phyloP scores from a whole-genome alignment of 2,797 vertebrate genomes.

The Molothrus aeneus region DNA sequence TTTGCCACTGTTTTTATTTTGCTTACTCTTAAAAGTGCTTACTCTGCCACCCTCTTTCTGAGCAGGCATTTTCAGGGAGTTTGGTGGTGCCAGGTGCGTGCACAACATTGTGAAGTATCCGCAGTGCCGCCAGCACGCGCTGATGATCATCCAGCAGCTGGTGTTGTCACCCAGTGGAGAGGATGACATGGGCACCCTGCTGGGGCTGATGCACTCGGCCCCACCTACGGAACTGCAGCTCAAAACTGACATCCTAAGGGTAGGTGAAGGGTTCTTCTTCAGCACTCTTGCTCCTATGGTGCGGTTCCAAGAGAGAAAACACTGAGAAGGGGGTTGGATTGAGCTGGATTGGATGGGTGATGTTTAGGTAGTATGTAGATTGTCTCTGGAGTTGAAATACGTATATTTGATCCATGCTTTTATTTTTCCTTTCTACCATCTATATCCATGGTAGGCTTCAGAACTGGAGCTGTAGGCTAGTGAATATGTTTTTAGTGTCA shows the following conservation, averaged over 20 bases:
- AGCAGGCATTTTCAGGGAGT: slow-evolving; percentile 93
- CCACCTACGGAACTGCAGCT: slow-evolving; percentile 91
- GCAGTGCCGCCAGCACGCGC: slow-evolving; percentile 92
- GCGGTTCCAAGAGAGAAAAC: neutral
- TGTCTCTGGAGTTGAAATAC: neutral
- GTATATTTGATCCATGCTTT: neutral
- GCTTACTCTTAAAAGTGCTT: neutral
- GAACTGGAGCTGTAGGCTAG: neutral
- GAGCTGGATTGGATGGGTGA: neutral
- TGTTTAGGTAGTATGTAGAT: neutral
- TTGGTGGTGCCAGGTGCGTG: slow-evolving; percentile 94
- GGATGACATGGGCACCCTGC: slow-evolving; percentile 96
- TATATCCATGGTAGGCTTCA: neutral
- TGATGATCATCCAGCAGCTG: slow-evolving; percentile 97
- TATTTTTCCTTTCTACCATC: neutral
- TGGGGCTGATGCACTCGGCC: slow-evolving; percentile 97
- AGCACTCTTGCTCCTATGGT: neutral
- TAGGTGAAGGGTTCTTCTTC: slow-evolving; percentile 56
- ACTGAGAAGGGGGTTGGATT: neutral
- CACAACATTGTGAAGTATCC: slow-evolving; percentile 98
- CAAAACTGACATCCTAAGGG: slow-evolving; percentile 94
- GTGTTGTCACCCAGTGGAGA: slow-evolving; percentile 94
- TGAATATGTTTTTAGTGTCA: neutral
- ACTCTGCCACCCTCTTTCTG: neutral
- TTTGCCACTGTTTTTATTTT: neutral